Conservation (phyloP, 2,888 invertebrate species). For the Boloria selene region DNA sequence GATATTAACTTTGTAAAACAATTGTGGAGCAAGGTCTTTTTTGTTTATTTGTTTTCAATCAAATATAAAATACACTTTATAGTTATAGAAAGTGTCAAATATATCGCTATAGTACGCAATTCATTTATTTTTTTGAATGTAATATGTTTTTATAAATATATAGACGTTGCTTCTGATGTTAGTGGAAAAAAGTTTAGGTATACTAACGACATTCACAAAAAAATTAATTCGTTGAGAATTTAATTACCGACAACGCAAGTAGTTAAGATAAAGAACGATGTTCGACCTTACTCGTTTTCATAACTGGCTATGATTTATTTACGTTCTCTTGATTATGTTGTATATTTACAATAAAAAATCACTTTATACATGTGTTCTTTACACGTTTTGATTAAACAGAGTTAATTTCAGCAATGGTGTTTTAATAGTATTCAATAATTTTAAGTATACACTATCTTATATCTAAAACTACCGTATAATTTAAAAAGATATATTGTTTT, state of each 20-base stretch:
- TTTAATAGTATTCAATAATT: not conserved
- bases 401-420: no score
- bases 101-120: no score
- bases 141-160: no score
- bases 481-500: not conserved
- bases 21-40: not conserved
- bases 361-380: not conserved
- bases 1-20: constrained; percentile 4
- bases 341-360: not conserved
- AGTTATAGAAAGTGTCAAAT: no score
- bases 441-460: constrained; percentile 3
- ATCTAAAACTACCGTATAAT: constrained; percentile 9
- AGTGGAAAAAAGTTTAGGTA: constrained; percentile 1
- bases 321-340: not conserved
- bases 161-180: no score
- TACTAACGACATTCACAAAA: not conserved
- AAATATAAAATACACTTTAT: no score
- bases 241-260: constrained; percentile 17
- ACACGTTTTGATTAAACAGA: no score
- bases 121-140: no score
- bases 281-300: constrained; percentile 1
- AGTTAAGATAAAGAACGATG: constrained; percentile 22
- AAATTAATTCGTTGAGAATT: constrained; percentile 8
- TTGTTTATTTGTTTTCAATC: no score
- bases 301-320: constrained; percentile 3